phyloP scores from a whole-genome alignment of 1,140 invertebrate species.

The Ceratitis capitata region DNA sequence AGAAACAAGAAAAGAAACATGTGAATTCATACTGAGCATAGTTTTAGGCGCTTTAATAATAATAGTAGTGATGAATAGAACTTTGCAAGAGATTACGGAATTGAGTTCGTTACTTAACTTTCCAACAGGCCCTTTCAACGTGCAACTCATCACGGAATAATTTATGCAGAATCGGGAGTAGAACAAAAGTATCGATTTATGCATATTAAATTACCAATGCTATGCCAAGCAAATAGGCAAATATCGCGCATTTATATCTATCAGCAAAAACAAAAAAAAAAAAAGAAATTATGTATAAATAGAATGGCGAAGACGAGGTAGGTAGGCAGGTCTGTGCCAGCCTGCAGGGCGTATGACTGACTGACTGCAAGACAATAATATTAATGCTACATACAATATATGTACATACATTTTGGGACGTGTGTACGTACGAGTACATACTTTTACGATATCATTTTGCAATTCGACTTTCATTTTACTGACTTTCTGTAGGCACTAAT shows the following conservation, averaged over 20 bases:
- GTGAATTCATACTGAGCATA: no score
- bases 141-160: background rate
- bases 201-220: constrained; percentile 39
- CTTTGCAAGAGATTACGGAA: no score
- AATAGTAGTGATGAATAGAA: no score
- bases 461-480: background rate
- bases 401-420: no score
- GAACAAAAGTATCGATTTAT: constrained; percentile 42
- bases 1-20: no score
- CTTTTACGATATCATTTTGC: background rate
- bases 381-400: no score
- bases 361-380: background rate
- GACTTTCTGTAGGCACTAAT: background rate
- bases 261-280: background rate
- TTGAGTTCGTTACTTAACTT: no score
- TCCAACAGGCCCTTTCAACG: background rate
- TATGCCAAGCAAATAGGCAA: constrained; percentile 31
- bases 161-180: background rate
- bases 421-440: background rate
- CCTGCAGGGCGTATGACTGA: background rate
- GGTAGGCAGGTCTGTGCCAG: background rate
- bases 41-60: no score
- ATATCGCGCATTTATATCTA: constrained; percentile 33
- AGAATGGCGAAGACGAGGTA: no score
- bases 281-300: no score